Evolutionary conservation across 2,797 vertebrate species (phyloP), one percentile per base, ranked within the genome.

Genomic region (Chromis chromis): DNA sequence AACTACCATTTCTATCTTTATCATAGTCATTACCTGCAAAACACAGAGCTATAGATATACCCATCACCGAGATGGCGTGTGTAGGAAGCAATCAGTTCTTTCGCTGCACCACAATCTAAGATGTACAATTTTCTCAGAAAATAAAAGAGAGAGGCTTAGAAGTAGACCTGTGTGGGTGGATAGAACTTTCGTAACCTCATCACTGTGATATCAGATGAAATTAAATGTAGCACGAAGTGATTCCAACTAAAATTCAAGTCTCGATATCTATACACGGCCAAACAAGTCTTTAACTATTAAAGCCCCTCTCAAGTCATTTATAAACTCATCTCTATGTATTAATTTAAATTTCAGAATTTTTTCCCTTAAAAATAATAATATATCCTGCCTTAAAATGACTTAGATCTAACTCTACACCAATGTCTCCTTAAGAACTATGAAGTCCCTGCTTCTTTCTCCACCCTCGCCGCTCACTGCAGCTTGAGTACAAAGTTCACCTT

Each of bases 11-110:
- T 12, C 14, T 21, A 21, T 64, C 14, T 22, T 60, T 9, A 55
- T 48, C 42, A 10, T 56, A 48, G 52, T 76, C 40, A 76, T 79
- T 76, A 67, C 62, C 63, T 67, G 25, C 13, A 24, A 73, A 31
- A 64, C 44, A 66, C 6, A 65, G 33, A 36, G 67, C 50, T 28
- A 27, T 22, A 60, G 21, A 70, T 53, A 66, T 52, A 69, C 12
- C 55, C 9, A 10, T 60, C 44, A 36, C 13, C 52, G 27, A 42
- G 52, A 64, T 0, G 16, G 44, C n/a, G 19, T 39, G 74, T 65
- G 74, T 66, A 56, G 67, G 70, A 71, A 50, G 72, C 58, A 81
- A 74, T 78, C 63, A 50, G 57, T 61, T 61, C 48, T 24, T 42
- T 39, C 50, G 36, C 66, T 68, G 39, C 57, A 14, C 19, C 1